phyloP scores from a whole-genome alignment of 1,140 invertebrate genomes.

The Dendrolimus kikuchii region DNA sequence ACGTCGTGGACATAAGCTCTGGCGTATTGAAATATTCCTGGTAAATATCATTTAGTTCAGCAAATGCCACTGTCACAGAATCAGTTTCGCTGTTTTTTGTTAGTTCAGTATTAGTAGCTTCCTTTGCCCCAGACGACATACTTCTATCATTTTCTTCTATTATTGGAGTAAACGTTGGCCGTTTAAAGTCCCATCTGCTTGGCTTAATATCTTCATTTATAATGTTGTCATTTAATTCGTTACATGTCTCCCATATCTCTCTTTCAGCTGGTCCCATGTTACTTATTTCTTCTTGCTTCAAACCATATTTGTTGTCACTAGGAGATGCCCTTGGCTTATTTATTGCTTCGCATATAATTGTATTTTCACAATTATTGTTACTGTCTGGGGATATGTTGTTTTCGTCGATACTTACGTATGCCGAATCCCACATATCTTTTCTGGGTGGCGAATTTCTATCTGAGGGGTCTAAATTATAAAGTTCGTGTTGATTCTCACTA shows the following conservation, averaged over 20 bases:
- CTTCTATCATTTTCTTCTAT: constrained; percentile 57
- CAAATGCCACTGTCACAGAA: constrained; percentile 56
- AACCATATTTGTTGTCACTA: constrained; percentile 23
- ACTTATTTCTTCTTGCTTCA: constrained; percentile 20
- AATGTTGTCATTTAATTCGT: constrained; percentile 25
- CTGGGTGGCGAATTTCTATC: constrained; percentile 31
- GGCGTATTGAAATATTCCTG: constrained; percentile 42
- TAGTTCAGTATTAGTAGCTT: constrained; percentile 18
- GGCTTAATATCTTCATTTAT: constrained; percentile 27
- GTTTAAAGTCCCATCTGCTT: constrained; percentile 38
- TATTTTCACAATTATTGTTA: constrained; percentile 43
- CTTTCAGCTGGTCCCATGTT: constrained; percentile 57
- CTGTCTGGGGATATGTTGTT: constrained; percentile 53
- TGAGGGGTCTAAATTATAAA: neutral
- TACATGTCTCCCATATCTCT: constrained; percentile 55
- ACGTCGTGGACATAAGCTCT: constrained; percentile 18
- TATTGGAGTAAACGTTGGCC: constrained; percentile 48
- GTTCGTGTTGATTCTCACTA: neutral
- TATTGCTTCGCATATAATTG: constrained; percentile 19
- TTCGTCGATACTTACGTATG: constrained; percentile 70
- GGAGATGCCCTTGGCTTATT: constrained; percentile 42
- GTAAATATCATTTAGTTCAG: constrained; percentile 57
- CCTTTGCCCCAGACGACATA: constrained; percentile 36
- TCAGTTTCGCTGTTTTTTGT: constrained; percentile 29
- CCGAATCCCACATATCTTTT: constrained; percentile 67